A percentile compares a stretch with the other conserved stretches of the same genome.
phyloP scores from a whole-genome alignment of 2,888 invertebrate genomes.

The Sarcophaga subvicina region DNA sequence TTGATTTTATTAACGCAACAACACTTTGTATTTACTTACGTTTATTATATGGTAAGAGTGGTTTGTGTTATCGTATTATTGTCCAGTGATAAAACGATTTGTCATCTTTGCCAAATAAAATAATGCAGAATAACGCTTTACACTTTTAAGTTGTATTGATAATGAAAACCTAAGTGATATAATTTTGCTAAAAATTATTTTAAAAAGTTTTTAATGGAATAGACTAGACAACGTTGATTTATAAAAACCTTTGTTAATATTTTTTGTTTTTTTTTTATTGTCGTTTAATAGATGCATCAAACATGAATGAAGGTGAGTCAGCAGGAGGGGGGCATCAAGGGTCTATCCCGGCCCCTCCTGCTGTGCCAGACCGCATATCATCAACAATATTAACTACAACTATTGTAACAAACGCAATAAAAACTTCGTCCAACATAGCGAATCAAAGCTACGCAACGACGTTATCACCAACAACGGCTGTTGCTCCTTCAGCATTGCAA shows the following conservation, averaged over 20 bases:
- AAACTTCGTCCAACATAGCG: slow-evolving; percentile 54
- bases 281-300: slow-evolving; percentile 80
- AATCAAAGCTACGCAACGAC: slow-evolving; percentile 50
- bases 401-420: slow-evolving; percentile 65
- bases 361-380: slow-evolving; percentile 82
- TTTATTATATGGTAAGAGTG: slow-evolving; percentile 28
- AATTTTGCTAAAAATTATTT: slow-evolving; percentile 40
- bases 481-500: slow-evolving; percentile 58
- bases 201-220: neutral
- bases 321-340: slow-evolving; percentile 83
- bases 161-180: slow-evolving; percentile 33
- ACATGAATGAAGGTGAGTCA: slow-evolving; percentile 83
- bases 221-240: too few relatives aligned
- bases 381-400: slow-evolving; percentile 70
- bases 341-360: slow-evolving; percentile 82
- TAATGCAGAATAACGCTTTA: slow-evolving; percentile 42
- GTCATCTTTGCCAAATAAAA: slow-evolving; percentile 57
- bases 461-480: slow-evolving; percentile 37
- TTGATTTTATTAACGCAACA: neutral
- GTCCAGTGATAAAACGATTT: slow-evolving; percentile 48
- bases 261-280: neutral
- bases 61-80: slow-evolving; percentile 52
- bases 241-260: neutral
- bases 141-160: slow-evolving; percentile 19
- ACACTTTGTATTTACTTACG: neutral